Base-by-base conservation (phyloP, 1,140 invertebrate species). In the Tachypleus tridentatus region DNA sequence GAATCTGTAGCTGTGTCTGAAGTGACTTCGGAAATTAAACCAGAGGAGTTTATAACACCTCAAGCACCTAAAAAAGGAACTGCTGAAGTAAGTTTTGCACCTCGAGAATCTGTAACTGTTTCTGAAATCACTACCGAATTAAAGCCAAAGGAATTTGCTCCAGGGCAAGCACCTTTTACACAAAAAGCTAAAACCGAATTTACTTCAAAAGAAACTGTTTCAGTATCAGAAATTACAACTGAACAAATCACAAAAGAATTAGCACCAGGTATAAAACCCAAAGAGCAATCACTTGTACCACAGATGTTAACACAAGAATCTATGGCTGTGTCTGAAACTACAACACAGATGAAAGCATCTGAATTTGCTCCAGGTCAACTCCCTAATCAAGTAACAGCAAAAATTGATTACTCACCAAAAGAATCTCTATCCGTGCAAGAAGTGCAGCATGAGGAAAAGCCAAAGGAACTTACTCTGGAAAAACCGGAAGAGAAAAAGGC, bases 111-210 rank as follows among this genome's bases (percentile, higher is more conserved):
- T n/a, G 6, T 68, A 49, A 58, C 64, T 3, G 51, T 68, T 49
- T 66, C 64, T 50, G 67, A 68, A 63, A 54, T 66, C n/a, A 65
- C 64, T 51, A 48, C 52, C 50, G 62, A 70, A 60, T 63, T 64
- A 59, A 48, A 58, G 4, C 58, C 63, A 10, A 62, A 63, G 47
- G 62, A 71, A 63, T 65, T 67, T 65, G 64, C 61, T 51, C 49
- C 64, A 5, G 51, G 60, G 49, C 68, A 72, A 51, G 57, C 71
- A 9, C 70, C 72, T 49, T 64, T 67, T 49, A 65, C 65, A 57
- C 60, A 71, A 9, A 62, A 8, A 52, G 67, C 65, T 4, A 57
- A 62, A 52, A 64, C 49, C 5, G 58, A 57, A 8, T 63, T 64
- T 60, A 47, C 61, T 4, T n/a, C 67, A n/a, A 49, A 57, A 60